A percentile compares a stretch with the other conserved stretches of the same genome.
phyloP scores from a whole-genome alignment of 2,797 vertebrate genomes.

The Bradypus variegatus region DNA sequence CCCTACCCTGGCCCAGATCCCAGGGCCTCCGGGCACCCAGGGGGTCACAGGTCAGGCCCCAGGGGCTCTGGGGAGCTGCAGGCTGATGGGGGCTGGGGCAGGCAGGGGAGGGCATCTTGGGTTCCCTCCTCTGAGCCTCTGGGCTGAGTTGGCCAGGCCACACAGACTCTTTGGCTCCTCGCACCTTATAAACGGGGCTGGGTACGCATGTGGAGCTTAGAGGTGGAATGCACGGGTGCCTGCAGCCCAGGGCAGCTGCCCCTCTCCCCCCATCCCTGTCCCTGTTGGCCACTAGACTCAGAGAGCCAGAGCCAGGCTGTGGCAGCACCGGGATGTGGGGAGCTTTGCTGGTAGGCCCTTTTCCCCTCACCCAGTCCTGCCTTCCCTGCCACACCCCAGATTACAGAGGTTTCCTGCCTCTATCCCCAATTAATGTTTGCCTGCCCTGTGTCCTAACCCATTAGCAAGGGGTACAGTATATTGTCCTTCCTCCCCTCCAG shows the following conservation, averaged over 20 bases:
- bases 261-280: background rate
- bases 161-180: slow-evolving; percentile 48
- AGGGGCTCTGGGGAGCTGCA: background rate
- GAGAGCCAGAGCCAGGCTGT: background rate
- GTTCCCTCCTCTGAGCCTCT: slow-evolving; percentile 34
- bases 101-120: background rate
- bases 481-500: background rate
- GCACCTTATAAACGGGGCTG: slow-evolving; percentile 38
- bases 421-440: accelerated
- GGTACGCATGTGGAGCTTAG: background rate
- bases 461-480: accelerated
- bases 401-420: background rate
- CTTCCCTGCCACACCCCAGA: background rate
- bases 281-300: background rate
- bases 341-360: background rate
- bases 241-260: background rate
- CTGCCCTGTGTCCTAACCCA: background rate
- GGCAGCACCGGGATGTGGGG: background rate
- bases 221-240: background rate
- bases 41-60: slow-evolving; percentile 32
- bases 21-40: background rate
- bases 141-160: slow-evolving; percentile 41
- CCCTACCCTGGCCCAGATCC: slow-evolving; percentile 21
- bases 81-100: background rate
- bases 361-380: background rate